Percentiles rank a stretch among this genome's conserved stretches.
Conservation (phyloP, 1,140 invertebrate species). For the Cylas formicarius region DNA sequence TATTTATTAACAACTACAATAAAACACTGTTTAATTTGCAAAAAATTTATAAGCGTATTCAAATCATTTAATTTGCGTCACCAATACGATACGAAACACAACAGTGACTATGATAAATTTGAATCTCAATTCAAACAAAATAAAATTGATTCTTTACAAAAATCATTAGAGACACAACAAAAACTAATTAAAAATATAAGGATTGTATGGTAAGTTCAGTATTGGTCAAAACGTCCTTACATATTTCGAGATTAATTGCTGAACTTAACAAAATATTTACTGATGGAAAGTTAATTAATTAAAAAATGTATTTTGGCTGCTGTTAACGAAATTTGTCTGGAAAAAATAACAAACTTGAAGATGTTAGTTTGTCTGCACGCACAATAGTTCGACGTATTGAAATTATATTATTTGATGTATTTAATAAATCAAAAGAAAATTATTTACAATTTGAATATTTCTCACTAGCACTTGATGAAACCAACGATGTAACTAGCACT, state of each 20-base stretch:
- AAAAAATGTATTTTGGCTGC: constrained; percentile 20
- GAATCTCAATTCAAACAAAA: background rate
- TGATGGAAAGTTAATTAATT: constrained; percentile 22
- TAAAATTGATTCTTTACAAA: constrained; percentile 9
- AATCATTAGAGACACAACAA: constrained; percentile 7
- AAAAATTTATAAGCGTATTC: constrained; percentile 21
- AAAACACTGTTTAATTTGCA: constrained; percentile 23
- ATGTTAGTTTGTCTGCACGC: constrained; percentile 15
- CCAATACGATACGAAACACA: constrained; percentile 17
- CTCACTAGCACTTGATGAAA: constrained; percentile 16
- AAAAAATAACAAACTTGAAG: constrained; percentile 16
- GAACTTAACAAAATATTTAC: constrained; percentile 20
- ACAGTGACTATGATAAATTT: constrained; percentile 1
- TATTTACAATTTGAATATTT: constrained; percentile 16
- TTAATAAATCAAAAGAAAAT: constrained; percentile 15
- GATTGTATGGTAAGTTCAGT: constrained; percentile 8
- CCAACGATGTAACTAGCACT: constrained; percentile 16
- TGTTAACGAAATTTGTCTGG: constrained; percentile 14
- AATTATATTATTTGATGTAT: constrained; percentile 10
- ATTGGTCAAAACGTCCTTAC: constrained; percentile 16
- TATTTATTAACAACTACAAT: too few species aligned
- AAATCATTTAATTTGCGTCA: constrained; percentile 21
- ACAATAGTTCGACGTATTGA: constrained; percentile 12
- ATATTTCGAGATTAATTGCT: constrained; percentile 24
- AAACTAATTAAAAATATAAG: constrained; percentile 8